A percentile compares a stretch with the other conserved stretches of the same genome.
These are phyloP conservation scores for Chlorodrepanis virens DNA, from an alignment of 2,113 vertebrate species.

Conservation along the genomic window DNA sequence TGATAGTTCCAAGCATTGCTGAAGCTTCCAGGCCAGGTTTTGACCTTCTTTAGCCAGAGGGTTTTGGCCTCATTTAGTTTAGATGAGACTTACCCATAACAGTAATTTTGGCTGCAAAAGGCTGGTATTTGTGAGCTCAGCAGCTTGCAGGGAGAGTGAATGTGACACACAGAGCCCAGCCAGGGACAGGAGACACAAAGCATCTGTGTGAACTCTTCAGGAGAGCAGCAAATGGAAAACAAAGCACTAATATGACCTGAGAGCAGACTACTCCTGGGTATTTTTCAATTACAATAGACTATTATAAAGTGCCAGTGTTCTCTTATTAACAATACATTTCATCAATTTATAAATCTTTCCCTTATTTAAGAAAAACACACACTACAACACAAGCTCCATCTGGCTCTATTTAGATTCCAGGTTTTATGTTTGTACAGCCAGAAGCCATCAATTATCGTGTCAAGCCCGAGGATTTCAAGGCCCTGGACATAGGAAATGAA, in stretches of 20 bases:
- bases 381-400: constrained; percentile 38
- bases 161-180: neutral
- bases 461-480: constrained; percentile 4
- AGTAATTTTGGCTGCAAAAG: neutral
- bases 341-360: constrained; percentile 44
- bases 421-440: constrained; percentile 31
- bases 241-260: neutral
- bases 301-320: neutral
- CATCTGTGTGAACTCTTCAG: constrained; percentile 26
- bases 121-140: neutral
- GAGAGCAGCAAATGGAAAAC: constrained; percentile 16
- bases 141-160: neutral
- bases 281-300: constrained; percentile 13
- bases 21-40: neutral
- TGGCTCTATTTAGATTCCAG: constrained; percentile 34
- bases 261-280: neutral
- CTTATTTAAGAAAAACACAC: constrained; percentile 51
- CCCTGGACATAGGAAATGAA: constrained; percentile 25
- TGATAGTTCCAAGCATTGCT: neutral
- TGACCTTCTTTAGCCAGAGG: neutral
- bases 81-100: neutral
- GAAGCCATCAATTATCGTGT: neutral
- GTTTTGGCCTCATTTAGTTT: neutral
- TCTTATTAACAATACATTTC: constrained; percentile 40
- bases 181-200: neutral